Percentiles rank a stretch among this genome's conserved stretches.
phyloP scores from a whole-genome alignment of 2,113 vertebrate species.

The Paradoxurus hermaphroditus region DNA sequence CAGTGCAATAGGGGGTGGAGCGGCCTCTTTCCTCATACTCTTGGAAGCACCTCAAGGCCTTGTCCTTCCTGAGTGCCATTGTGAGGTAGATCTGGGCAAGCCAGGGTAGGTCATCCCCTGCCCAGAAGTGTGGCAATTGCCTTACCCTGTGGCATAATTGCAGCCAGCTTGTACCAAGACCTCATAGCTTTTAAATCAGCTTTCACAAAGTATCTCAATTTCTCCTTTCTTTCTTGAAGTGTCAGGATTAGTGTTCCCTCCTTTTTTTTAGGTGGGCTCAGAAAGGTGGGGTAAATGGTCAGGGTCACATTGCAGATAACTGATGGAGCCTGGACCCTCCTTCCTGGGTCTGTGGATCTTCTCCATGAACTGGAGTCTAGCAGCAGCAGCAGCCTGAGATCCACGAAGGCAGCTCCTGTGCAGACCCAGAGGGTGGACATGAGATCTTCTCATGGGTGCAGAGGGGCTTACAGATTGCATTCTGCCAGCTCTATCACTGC shows the following conservation, averaged over 20 bases:
- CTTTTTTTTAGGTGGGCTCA: neutral
- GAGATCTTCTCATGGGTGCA: neutral
- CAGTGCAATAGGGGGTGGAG: neutral
- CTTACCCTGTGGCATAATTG: neutral
- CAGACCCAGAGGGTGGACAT: neutral
- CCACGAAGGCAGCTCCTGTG: neutral
- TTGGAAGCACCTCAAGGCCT: slow-evolving; percentile 26
- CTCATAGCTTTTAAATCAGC: neutral
- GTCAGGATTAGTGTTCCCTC: neutral
- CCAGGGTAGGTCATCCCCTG: neutral
- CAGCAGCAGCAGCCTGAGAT: neutral
- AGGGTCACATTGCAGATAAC: neutral
- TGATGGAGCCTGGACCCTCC: neutral
- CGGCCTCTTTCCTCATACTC: slow-evolving; percentile 9
- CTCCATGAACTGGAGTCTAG: neutral
- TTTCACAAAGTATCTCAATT: neutral
- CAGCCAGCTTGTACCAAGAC: neutral
- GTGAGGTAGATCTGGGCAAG: neutral
- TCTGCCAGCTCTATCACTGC: neutral
- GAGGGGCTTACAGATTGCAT: neutral
- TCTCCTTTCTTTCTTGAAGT: neutral
- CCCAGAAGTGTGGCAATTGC: neutral
- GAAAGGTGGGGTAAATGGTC: neutral
- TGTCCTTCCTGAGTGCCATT: neutral
- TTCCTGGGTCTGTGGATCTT: neutral